Base-by-base conservation (phyloP, 1,140 invertebrate species). In the Drosophila repletoides region DNA sequence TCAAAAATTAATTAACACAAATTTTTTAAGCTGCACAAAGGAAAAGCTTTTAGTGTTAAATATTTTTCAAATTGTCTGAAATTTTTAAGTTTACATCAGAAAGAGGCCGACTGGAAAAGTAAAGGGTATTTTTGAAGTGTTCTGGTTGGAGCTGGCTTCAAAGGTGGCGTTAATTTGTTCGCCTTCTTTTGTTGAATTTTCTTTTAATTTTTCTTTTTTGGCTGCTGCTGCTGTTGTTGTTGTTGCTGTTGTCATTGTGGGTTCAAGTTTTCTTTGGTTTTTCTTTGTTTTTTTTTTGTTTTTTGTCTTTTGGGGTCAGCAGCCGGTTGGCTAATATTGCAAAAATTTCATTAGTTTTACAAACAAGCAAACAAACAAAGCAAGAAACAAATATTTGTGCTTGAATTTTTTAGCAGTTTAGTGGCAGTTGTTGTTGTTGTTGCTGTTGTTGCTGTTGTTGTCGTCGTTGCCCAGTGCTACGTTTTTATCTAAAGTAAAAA, bases 301-400 rank as follows among this genome's bases (percentile, higher is more conserved):
- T 76, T 65, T 69, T 75, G 71, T 66, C 17, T 76, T 56, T 77
- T 64, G 66, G 67, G 79, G 69, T 84, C 58, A 68, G 68, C 64
- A 41, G 69, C 72, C 72, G 72, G 58, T 59, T 67, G 71, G 76
- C 72, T 75, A 81, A 83, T 81, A 81, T 81, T 75, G 77, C 77
- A 84, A 77, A 83, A 83, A 83, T 83, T 83, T 83, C 77, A 84
- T 83, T 83, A 83, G 77, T 83, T 83, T 83, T 84, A 77, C 77
- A 83, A 83, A 83, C 77, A 83, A 84, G 77, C 77, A 76, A 83
- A 73, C 77, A 81, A 81, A 81, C 77, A 76, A 63, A 83, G 63
- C 77, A 77, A 83, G 76, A 84, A 83, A 83, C 77, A 83, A 84
- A 83, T 83, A 83, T 83, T 83, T 83, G 77, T 40, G 61, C 80